A percentile compares a stretch with the other conserved stretches of the same genome.
Evolutionary conservation across 92 coral and sea anemone genomes (phyloP).

Genomic region (Isaurus tuberculatus): DNA sequence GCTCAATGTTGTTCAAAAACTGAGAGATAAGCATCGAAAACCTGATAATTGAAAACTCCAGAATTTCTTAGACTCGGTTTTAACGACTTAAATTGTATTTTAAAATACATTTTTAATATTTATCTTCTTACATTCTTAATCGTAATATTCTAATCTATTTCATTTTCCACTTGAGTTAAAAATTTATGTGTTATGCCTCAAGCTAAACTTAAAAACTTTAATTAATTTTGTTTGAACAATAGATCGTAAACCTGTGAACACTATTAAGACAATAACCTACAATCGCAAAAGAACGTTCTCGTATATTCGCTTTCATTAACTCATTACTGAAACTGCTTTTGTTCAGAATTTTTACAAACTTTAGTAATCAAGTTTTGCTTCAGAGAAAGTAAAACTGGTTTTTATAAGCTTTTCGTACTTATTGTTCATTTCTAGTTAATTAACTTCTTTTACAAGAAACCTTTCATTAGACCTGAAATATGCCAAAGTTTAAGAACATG

Average conservation of each 20-base stretch:
- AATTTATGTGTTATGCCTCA: background rate
- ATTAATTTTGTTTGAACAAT: background rate
- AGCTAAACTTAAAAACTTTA: background rate
- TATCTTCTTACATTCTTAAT: background rate
- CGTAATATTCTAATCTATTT: background rate
- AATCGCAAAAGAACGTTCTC: background rate
- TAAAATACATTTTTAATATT: background rate
- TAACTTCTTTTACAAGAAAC: too few relatives aligned
- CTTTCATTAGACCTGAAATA: too few relatives aligned
- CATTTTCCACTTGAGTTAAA: background rate
- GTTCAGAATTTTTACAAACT: too few relatives aligned
- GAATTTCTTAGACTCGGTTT: background rate
- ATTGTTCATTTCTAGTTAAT: too few relatives aligned
- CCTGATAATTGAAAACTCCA: background rate
- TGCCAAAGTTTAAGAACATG: too few relatives aligned
- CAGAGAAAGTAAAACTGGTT: too few relatives aligned
- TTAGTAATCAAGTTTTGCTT: too few relatives aligned
- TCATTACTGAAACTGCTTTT: too few relatives aligned
- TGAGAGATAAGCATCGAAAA: too few relatives aligned
- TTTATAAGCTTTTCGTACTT: too few relatives aligned
- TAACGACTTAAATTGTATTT: background rate
- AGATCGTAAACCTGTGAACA: background rate
- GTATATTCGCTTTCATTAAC: background rate
- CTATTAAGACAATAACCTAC: background rate
- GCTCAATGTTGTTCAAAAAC: too few relatives aligned